Conservation (phyloP, 1,140 invertebrate genomes). For the Aleiodes sp. region DNA sequence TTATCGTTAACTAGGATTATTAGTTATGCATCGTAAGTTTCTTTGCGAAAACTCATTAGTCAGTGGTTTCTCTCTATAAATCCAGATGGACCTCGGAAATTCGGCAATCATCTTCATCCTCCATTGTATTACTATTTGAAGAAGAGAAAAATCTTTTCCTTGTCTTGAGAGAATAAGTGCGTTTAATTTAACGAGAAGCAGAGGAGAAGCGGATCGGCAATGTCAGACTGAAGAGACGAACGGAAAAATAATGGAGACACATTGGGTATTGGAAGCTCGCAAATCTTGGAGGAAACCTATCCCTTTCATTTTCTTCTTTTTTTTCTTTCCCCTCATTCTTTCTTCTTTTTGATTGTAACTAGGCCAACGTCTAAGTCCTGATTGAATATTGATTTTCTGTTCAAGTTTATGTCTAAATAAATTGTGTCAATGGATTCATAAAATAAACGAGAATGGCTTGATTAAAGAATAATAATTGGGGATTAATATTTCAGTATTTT, state of each 20-base stretch:
- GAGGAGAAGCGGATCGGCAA: neutral
- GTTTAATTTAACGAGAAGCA: slow-evolving; percentile 12
- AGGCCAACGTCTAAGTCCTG: slow-evolving; percentile 14
- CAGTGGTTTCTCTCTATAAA: too few species aligned
- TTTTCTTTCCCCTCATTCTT: neutral
- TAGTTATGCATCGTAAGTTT: too few species aligned
- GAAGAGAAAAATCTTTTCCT: neutral
- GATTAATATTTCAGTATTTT: too few species aligned
- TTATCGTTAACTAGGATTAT: too few species aligned
- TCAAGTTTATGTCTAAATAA: neutral
- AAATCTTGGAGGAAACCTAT: slow-evolving; percentile 13
- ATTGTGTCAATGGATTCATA: too few species aligned
- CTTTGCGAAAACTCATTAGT: too few species aligned
- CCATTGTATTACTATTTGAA: neutral
- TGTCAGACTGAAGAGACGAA: slow-evolving; percentile 4
- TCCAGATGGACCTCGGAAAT: too few species aligned
- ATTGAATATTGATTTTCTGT: slow-evolving; percentile 12
- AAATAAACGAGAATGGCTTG: too few species aligned
- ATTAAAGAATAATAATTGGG: too few species aligned
- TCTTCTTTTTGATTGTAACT: slow-evolving; percentile 13
- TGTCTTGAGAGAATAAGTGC: slow-evolving; percentile 17
- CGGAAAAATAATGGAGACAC: slow-evolving; percentile 27
- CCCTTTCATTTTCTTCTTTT: neutral
- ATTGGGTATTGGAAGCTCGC: slow-evolving; percentile 22
- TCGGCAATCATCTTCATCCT: too few species aligned